Evolutionary conservation across 2,113 vertebrate species (phyloP).

Genomic region (Neotoma lepida): DNA sequence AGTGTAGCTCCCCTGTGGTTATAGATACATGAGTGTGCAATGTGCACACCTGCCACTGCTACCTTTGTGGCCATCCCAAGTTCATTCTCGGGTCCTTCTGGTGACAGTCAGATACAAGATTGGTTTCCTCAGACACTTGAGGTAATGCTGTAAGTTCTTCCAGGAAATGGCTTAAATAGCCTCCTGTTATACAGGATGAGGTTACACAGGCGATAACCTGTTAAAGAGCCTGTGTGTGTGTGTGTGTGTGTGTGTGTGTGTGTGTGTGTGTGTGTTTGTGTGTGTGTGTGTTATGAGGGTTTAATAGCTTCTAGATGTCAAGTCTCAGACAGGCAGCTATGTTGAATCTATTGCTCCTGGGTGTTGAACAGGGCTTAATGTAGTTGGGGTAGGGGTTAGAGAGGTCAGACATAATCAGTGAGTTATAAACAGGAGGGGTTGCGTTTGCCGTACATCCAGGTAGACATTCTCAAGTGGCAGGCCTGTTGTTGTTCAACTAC

Average conservation of each 20-base stretch:
- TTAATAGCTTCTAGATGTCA: background rate
- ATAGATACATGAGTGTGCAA: background rate
- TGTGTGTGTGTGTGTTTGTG: background rate
- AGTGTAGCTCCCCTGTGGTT: background rate
- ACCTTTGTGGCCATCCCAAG: background rate
- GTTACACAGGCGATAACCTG: background rate
- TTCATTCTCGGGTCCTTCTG: background rate
- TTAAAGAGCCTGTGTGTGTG: background rate
- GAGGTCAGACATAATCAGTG: background rate
- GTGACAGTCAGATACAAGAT: background rate
- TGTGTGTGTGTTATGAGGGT: background rate
- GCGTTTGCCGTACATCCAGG: background rate
- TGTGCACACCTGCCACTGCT: accelerated
- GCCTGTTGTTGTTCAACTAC: background rate
- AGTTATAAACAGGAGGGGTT: background rate
- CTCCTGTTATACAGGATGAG: background rate
- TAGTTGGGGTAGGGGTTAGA: background rate
- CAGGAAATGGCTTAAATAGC: background rate
- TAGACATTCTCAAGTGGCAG: background rate
- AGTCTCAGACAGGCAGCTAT: background rate
- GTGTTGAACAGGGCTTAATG: background rate
- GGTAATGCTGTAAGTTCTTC: background rate
- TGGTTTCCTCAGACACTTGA: background rate
- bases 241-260: too few species aligned
- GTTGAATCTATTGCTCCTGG: background rate